These are phyloP conservation scores for Catharus fuscescens DNA, from an alignment of 2,113 vertebrate species.

Conservation along the genomic window DNA sequence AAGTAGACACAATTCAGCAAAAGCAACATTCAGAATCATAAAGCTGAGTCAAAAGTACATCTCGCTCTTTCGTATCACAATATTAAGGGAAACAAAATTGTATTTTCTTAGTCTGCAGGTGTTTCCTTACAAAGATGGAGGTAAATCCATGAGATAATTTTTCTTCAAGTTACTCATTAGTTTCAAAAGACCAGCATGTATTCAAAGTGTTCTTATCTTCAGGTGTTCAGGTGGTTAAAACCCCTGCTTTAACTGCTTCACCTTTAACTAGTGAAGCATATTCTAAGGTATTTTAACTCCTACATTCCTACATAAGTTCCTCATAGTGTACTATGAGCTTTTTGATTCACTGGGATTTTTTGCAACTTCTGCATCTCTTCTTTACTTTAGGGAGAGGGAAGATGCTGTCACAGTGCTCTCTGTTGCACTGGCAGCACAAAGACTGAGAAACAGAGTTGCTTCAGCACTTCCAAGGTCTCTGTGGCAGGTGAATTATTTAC, in stretches of 20 bases:
- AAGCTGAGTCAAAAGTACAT: not conserved
- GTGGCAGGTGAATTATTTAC: not conserved
- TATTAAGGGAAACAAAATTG: not conserved
- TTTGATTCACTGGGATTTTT: not conserved
- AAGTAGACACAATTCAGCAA: not conserved
- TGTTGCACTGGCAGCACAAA: not conserved
- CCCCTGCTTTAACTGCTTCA: not conserved
- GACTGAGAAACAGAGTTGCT: not conserved
- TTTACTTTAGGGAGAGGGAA: not conserved
- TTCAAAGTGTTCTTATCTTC: not conserved
- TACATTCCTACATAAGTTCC: not conserved
- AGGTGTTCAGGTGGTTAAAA: not conserved
- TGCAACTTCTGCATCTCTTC: not conserved
- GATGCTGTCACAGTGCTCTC: not conserved
- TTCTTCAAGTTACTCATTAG: not conserved
- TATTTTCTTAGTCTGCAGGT: not conserved
- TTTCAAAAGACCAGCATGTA: not conserved
- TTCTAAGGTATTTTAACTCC: not conserved
- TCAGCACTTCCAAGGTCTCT: not conserved
- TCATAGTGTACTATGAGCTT: not conserved
- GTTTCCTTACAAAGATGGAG: not conserved
- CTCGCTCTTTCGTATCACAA: not conserved
- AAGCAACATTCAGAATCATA: not conserved
- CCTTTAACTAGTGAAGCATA: not conserved
- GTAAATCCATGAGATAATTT: not conserved